Evolutionary conservation across 2,113 vertebrate species (phyloP), one percentile per base, ranked within the genome.

Genomic region (Ptilonorhynchus violaceus): DNA sequence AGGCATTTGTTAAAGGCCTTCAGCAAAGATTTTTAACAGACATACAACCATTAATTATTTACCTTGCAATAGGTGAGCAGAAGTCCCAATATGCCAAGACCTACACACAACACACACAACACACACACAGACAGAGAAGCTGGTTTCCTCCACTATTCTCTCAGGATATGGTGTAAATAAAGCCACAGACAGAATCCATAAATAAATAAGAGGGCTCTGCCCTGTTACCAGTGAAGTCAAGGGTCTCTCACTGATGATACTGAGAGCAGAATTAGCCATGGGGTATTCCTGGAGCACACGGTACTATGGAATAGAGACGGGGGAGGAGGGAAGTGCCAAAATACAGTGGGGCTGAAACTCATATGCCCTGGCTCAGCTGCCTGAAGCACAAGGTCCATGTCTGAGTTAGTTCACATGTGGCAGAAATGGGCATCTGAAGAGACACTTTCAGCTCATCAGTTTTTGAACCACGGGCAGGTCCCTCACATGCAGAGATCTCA

Each of bases 131-230:
- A 35, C 4, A 58, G 2, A 75, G 39, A 49, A 52, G 13, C 21
- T 88, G 67, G 10, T 85, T 86, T 69, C n/a, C 78, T 88, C 37
- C 28, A 23, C 56, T 68, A 11, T 76, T 86, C 72, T 86, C 63
- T 55, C 35, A 83, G 60, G 70, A 24, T 24, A 30, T 8, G 9
- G 42, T 83, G 18, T 85, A 85, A 92, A 85, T 72, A 90, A 94
- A 79, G 37, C 22, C 46, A 73, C 31, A 76, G 88, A 73, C 47
- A 42, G 70, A 93, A 85, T 64, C 47, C 24, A 60, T 87, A 56
- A 93, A 86, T 74, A 93, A 92, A 74, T 86, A 74, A 88, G 80
- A 93, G 25, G 30, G 6, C 59, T 94, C 72, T 93, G 49, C 27
- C 58, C 53, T 73, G 6, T 74, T 85, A 27, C 25, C 27, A n/a